Base-by-base conservation (phyloP, 2,888 invertebrate species). In the Acheta domesticus region DNA sequence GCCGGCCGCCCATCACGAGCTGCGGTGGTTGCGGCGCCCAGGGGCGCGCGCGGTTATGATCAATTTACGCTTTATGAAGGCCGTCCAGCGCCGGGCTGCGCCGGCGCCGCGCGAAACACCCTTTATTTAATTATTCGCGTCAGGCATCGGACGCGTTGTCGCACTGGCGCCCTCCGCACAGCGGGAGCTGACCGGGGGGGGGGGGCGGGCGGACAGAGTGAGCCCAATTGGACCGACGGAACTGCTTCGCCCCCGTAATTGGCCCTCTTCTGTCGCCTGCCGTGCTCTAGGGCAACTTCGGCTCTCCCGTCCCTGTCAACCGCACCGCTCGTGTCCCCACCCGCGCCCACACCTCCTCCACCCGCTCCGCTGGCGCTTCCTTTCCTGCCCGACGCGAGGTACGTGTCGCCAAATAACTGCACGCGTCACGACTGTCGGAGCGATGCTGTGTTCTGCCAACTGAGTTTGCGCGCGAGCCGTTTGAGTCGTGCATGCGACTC, bases 11-110 rank as follows among this genome's bases (percentile, higher is more conserved):
- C 36, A 36, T 36, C 36, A 36, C 36, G 36, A 36, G 36, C 36
- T 36, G 36, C 36, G 36, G 36, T 36, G 36, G 36, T 62, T 14
- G 62, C 62, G 62, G 62, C 62, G 36, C 62, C n/a, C 16, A 14
- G 62, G 62, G 62, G 62, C n/a, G 62, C 62, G 62, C 62, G 16
- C 62, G n/a, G 62, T 62, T 19, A 62, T 62, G 62, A 62, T 62
- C 62, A 62, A 62, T 62, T 62, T 62, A n/a, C 62, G 62, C 62
- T 62, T 62, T n/a, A 62, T n/a, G 36, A 36, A 36, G 36, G 36
- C 36, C 36, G 36, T 36, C 14, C 62, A 62, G 62, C 14, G n/a
- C 16, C 62, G 62, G 14, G 14, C 62, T 36, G 62, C 62, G 4
- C 62, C 62, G 62, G n/a, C 62, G 62, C 62, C 36, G 62, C 14